Evolutionary conservation across 2,797 vertebrate genomes (phyloP).

Genomic region (Thamnophis elegans): DNA sequence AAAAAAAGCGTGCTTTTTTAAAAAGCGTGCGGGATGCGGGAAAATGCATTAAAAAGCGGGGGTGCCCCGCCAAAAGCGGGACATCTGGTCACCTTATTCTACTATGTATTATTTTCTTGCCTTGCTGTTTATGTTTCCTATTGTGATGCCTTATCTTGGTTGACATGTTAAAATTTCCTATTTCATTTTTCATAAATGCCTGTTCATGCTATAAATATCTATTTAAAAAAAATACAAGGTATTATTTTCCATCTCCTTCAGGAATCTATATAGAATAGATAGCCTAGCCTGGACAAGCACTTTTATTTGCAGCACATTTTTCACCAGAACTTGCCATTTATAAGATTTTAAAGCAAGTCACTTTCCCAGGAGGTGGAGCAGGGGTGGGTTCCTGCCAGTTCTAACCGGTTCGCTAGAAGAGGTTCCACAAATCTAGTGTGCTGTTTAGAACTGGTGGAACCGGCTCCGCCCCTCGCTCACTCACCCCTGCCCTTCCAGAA

Average conservation of each 20-base stretch:
- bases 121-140: background rate
- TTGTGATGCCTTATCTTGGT: background rate
- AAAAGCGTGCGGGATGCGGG: no score
- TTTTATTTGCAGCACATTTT: background rate
- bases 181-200: background rate
- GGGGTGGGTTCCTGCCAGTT: no score
- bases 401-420: no score
- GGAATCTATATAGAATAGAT: background rate
- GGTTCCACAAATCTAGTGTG: no score
- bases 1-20: no score
- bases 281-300: background rate
- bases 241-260: background rate
- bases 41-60: no score
- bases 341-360: background rate
- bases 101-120: background rate
- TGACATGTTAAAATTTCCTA: background rate
- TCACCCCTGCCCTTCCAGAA: no score
- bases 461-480: no score
- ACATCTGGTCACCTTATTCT: no score
- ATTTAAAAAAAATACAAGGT: background rate
- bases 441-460: no score
- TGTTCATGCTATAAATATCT: background rate
- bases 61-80: no score
- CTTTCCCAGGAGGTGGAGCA: background rate
- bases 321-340: background rate